Evolutionary conservation across 2,113 vertebrate species (phyloP), one percentile per base, ranked within the genome.

Genomic region (Dryoscopus gambensis): DNA sequence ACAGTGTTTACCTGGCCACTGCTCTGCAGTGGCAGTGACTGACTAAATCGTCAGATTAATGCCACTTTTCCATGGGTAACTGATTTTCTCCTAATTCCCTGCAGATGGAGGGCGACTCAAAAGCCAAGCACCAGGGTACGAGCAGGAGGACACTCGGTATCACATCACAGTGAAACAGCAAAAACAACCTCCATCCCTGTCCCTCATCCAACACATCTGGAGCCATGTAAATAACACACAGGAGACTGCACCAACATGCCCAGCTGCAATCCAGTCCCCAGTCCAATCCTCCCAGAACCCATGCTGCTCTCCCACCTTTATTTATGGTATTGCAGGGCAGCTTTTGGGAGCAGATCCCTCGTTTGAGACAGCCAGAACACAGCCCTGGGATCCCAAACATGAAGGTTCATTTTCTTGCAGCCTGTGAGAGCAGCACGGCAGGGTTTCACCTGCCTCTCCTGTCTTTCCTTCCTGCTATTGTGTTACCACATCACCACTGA

Each of bases 301-400:
- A 27, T 35, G 20, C 65, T 13, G 80, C 60, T 80, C 47, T 86
- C 52, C 57, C 70, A 35, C 9, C 2, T 0, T 4, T 35, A 39
- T 7, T 14, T 3, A 20, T 1, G 0, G 40, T 3, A 60, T 3
- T 8, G 1, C 64, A 49, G 59, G 30, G 52, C 42, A 30, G 55
- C 5, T 70, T 78, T 35, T 23, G 35, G 75, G 59, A 55, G 40
- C 35, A 69, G 55, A 57, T 12, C 14, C 46, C 16, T 44, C 0
- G 0, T 69, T 11, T 85, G 25, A 55, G 31, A 42, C 25, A 5
- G 13, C 22, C 62, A 67, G 55, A 62, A 10, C 60, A 33, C 21
- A 21, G 15, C 24, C 13, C 15, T 21, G n/a, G 46, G 25, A 73
- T 50, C 63, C 59, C 27, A 49, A 31, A 55, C 6, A 5, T 0